Percentiles rank a stretch among this genome's conserved stretches.
Evolutionary conservation across 2,888 invertebrate species (phyloP).

Genomic region (Eupithecia inturbata): DNA sequence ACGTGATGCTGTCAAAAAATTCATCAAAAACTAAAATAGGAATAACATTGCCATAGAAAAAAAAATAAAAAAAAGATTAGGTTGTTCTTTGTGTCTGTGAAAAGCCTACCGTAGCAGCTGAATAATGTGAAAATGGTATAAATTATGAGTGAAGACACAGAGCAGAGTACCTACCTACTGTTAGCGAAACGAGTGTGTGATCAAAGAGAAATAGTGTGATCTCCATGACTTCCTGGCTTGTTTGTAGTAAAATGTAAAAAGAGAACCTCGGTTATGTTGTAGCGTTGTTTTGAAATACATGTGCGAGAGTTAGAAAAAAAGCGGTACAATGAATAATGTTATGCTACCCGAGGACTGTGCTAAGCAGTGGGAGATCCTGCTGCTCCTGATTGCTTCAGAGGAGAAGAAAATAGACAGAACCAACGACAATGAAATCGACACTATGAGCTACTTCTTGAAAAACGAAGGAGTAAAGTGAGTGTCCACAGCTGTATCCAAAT

Average conservation of each 20-base stretch:
- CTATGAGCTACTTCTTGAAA: conserved; percentile 71
- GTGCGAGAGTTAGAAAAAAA: not conserved
- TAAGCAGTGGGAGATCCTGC: conserved; percentile 76
- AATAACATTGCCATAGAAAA: no score
- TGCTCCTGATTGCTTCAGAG: conserved; percentile 71
- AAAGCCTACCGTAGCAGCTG: no score
- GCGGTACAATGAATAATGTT: conserved; percentile 54
- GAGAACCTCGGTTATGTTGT: not conserved
- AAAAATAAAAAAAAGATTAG: no score
- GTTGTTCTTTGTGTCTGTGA: no score
- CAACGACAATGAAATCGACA: conserved; percentile 69
- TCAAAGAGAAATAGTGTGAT: no score
- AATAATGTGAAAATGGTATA: no score
- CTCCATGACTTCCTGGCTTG: not conserved
- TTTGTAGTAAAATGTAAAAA: not conserved
- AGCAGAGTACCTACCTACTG: no score
- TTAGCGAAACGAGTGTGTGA: no score
- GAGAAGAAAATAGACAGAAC: conserved; percentile 76
- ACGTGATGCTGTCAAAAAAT: no score
- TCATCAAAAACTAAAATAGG: no score
- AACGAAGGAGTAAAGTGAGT: conserved; percentile 71
- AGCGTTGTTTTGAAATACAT: not conserved
- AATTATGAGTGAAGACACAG: no score
- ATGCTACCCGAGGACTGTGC: conserved; percentile 70
- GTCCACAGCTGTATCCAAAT: not conserved